A percentile compares a stretch with the other conserved stretches of the same genome.
phyloP scores from a whole-genome alignment of 2,113 vertebrate species.

The Cyanistes caeruleus region DNA sequence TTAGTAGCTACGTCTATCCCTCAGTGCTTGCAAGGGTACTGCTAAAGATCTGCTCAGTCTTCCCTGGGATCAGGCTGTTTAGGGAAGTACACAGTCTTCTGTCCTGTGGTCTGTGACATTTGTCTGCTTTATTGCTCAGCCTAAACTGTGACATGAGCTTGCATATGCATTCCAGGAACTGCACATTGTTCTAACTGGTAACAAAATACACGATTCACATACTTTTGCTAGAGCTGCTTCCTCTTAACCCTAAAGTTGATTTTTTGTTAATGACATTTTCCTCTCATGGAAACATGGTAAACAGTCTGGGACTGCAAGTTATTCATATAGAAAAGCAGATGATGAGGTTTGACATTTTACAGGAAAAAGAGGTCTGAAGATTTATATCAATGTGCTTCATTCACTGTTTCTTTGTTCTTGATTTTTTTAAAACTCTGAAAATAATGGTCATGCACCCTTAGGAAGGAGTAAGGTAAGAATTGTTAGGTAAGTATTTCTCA shows the following conservation, averaged over 20 bases:
- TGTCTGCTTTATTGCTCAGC: not conserved
- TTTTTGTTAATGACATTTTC: slow-evolving; percentile 33
- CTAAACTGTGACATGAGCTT: not conserved
- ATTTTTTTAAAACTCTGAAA: not conserved
- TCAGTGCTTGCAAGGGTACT: not conserved
- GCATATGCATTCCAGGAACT: not conserved
- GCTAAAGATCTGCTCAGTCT: not conserved
- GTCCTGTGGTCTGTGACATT: not conserved
- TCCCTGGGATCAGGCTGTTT: not conserved
- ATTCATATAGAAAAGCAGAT: not conserved
- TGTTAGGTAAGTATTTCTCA: not conserved
- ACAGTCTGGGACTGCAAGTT: not conserved
- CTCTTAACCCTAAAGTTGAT: slow-evolving; percentile 9
- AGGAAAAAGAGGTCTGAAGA: not conserved
- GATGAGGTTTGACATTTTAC: slow-evolving; percentile 17
- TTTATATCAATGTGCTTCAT: not conserved
- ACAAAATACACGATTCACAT: not conserved
- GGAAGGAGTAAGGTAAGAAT: not conserved
- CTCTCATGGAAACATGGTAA: not conserved
- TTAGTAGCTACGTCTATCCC: not conserved
- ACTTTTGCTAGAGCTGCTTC: slow-evolving; percentile 19
- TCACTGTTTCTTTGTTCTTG: not conserved
- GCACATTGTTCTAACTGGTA: slow-evolving; percentile 11
- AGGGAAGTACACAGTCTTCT: not conserved
- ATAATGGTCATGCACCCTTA: not conserved